These are phyloP conservation scores for Fistularia tabacaria DNA, from an alignment of 2,797 vertebrate genomes.

Conservation along the genomic window DNA sequence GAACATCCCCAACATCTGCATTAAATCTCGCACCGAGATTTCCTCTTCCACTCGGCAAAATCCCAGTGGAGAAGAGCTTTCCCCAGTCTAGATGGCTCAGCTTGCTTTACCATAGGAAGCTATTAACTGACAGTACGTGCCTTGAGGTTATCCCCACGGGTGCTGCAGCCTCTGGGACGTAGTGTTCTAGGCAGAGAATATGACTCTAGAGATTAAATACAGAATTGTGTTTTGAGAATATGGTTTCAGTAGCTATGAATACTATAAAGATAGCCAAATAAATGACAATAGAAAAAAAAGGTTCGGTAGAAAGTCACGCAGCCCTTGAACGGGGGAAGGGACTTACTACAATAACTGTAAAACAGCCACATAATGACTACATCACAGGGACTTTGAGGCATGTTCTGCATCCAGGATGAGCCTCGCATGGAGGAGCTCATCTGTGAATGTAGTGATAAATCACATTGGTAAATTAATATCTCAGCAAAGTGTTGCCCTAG, in stretches of 20 bases:
- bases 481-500: constrained; percentile 53
- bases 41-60: constrained; percentile 26
- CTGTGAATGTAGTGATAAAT: constrained; percentile 35
- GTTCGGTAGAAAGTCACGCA: constrained; percentile 25
- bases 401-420: constrained; percentile 34
- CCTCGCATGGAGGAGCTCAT: constrained; percentile 38
- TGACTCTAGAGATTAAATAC: constrained; percentile 54
- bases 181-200: constrained; percentile 37
- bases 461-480: constrained; percentile 48
- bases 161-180: constrained; percentile 50
- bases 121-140: constrained; percentile 49
- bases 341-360: constrained; percentile 22
- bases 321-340: constrained; percentile 29
- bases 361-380: constrained; percentile 37
- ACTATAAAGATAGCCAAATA: constrained; percentile 35
- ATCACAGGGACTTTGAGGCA: constrained; percentile 33
- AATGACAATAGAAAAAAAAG: not conserved
- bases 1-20: constrained; percentile 37
- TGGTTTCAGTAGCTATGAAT: constrained; percentile 33
- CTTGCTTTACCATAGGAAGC: constrained; percentile 51
- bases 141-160: constrained; percentile 58
- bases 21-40: constrained; percentile 34
- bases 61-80: constrained; percentile 38
- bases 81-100: constrained; percentile 29
- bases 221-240: constrained; percentile 50